phyloP scores from a whole-genome alignment of 2,797 vertebrate genomes.

The Mormyrops attenuatus region DNA sequence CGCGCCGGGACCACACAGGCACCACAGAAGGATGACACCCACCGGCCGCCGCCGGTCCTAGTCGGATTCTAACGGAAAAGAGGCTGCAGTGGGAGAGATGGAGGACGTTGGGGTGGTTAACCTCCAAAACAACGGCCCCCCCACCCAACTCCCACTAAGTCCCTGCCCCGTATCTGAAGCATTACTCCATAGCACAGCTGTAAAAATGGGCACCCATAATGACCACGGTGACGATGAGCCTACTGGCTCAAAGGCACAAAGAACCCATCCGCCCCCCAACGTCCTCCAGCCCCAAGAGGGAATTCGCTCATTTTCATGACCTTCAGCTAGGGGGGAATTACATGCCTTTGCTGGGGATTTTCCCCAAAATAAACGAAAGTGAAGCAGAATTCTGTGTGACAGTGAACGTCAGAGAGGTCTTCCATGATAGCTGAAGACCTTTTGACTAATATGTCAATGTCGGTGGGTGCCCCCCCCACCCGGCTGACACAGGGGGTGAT shows the following conservation, averaged over 20 bases:
- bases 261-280: not conserved
- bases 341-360: not conserved
- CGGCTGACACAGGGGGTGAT: slow-evolving; percentile 67
- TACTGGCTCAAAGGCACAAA: not conserved
- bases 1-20: slow-evolving; percentile 85
- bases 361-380: not conserved
- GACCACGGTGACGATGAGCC: not conserved
- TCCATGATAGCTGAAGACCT: slow-evolving; percentile 50
- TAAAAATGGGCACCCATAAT: not conserved
- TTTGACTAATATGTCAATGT: slow-evolving; percentile 72
- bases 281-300: not conserved
- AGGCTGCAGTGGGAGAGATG: slow-evolving; percentile 10
- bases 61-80: not conserved
- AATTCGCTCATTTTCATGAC: not conserved
- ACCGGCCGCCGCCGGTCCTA: too few relatives aligned
- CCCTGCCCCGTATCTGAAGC: not conserved
- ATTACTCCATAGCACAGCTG: not conserved
- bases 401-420: slow-evolving; percentile 25
- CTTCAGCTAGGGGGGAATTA: not conserved
- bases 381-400: not conserved
- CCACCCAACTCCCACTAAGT: slow-evolving; percentile 38
- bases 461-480: slow-evolving; percentile 54
- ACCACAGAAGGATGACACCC: slow-evolving; percentile 53
- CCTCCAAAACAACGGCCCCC: slow-evolving; percentile 14
- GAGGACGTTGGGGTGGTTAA: not conserved